Conservation (phyloP, 2,113 vertebrate species). For the Prolemur simus region DNA sequence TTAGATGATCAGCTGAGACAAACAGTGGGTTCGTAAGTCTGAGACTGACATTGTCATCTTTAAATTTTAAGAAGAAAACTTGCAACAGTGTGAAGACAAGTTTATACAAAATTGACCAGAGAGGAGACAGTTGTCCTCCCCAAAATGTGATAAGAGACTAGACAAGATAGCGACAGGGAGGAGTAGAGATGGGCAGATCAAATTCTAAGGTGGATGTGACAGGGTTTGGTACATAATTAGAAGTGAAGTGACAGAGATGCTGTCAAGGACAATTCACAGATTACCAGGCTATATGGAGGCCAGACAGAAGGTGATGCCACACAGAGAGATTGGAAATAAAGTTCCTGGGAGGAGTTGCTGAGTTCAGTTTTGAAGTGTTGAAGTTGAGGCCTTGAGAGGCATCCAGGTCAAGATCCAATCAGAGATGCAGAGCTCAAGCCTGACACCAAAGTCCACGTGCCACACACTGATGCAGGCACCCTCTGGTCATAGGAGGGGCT, state of each 20-base stretch:
- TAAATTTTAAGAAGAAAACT: constrained; percentile 2
- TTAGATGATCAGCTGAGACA: not conserved
- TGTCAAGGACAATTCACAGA: constrained; percentile 5
- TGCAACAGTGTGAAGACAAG: not conserved
- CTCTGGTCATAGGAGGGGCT: not conserved
- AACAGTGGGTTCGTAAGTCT: not conserved
- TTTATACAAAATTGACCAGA: not conserved
- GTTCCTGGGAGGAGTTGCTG: not conserved
- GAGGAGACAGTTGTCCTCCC: not conserved
- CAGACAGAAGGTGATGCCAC: not conserved
- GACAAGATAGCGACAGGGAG: not conserved
- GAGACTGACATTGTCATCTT: not conserved
- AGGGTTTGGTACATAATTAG: not conserved
- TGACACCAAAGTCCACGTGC: not conserved
- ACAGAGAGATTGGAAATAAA: not conserved
- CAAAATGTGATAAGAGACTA: not conserved
- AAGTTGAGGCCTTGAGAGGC: not conserved
- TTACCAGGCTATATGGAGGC: not conserved
- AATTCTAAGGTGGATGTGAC: not conserved
- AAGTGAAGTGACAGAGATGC: not conserved
- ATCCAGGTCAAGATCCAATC: not conserved
- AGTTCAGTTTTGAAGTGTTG: not conserved
- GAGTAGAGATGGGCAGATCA: not conserved
- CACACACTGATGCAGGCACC: not conserved
- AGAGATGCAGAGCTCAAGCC: not conserved